Percentiles rank a stretch among this genome's conserved stretches.
phyloP scores from a whole-genome alignment of 2,888 invertebrate species.

The Phragmatobia fuliginosa region DNA sequence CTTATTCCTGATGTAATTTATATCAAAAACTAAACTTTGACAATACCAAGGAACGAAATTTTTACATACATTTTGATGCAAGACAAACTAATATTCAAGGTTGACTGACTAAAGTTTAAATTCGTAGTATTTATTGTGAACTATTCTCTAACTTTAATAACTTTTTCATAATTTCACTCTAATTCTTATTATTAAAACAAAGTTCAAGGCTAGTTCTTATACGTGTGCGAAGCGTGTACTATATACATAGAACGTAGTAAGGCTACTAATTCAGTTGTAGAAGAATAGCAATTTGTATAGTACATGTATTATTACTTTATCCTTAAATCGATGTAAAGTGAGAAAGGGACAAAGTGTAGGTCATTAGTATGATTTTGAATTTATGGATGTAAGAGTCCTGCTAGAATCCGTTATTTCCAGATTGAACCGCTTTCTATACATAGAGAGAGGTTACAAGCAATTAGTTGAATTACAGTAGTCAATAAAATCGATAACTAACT shows the following conservation, averaged over 20 bases:
- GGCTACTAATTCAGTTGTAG: neutral
- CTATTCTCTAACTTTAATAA: neutral
- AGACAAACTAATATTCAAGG: too few species aligned
- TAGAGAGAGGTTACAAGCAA: too few species aligned
- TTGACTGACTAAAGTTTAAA: too few species aligned
- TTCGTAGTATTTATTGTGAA: too few species aligned
- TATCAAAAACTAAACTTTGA: too few species aligned
- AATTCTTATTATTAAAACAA: neutral
- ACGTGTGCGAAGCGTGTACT: neutral
- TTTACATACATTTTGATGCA: too few species aligned
- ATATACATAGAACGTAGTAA: neutral
- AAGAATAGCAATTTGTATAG: neutral
- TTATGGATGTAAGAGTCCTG: neutral
- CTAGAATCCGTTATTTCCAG: neutral
- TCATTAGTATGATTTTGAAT: neutral
- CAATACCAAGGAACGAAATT: too few species aligned
- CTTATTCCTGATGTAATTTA: too few species aligned
- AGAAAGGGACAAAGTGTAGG: neutral
- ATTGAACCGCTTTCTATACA: neutral
- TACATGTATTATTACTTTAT: neutral
- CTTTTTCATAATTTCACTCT: neutral
- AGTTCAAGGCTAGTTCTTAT: neutral
- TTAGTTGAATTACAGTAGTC: slow-evolving; percentile 1
- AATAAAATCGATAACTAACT: neutral
- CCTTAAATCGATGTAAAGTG: neutral